These are phyloP conservation scores for Cataglyphis rosenhaueri DNA, from an alignment of 2,888 invertebrate species.

Conservation along the genomic window DNA sequence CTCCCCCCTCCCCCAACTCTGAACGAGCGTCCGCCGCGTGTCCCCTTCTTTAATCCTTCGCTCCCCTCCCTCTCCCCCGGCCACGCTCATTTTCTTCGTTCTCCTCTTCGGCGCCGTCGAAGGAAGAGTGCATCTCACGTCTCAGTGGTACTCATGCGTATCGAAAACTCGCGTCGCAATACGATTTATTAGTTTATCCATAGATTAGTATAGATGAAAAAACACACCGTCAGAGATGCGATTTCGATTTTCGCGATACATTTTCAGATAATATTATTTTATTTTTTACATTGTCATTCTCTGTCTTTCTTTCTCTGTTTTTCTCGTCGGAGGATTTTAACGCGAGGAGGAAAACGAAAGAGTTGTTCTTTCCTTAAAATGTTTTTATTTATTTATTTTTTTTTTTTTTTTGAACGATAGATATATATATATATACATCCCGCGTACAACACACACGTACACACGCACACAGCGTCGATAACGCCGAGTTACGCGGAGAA, in stretches of 20 bases:
- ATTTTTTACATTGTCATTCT: background rate
- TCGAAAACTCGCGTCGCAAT: background rate
- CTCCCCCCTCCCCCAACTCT: slow-evolving; percentile 38
- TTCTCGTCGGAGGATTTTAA: background rate
- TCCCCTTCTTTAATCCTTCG: slow-evolving; percentile 7
- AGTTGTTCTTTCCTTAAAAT: slow-evolving; percentile 23
- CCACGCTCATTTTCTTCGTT: slow-evolving; percentile 42
- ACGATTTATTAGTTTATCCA: background rate
- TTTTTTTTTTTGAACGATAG: background rate
- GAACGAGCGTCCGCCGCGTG: slow-evolving; percentile 23
- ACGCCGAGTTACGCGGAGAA: slow-evolving; percentile 60
- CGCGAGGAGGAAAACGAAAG: background rate
- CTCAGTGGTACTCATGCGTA: slow-evolving; percentile 67
- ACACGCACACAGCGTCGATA: slow-evolving; percentile 33
- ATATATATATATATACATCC: background rate
- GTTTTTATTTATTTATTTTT: background rate
- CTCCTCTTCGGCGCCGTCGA: slow-evolving; percentile 27
- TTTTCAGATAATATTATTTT: background rate
- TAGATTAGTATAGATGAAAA: background rate
- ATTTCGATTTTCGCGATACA: background rate
- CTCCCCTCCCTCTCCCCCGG: background rate
- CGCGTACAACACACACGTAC: background rate
- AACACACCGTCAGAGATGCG: background rate
- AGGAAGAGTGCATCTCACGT: slow-evolving; percentile 24
- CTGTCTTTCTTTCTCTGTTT: background rate